These are phyloP conservation scores for Tenthredo mesomela DNA, from an alignment of 2,888 invertebrate species.

Conservation along the genomic window DNA sequence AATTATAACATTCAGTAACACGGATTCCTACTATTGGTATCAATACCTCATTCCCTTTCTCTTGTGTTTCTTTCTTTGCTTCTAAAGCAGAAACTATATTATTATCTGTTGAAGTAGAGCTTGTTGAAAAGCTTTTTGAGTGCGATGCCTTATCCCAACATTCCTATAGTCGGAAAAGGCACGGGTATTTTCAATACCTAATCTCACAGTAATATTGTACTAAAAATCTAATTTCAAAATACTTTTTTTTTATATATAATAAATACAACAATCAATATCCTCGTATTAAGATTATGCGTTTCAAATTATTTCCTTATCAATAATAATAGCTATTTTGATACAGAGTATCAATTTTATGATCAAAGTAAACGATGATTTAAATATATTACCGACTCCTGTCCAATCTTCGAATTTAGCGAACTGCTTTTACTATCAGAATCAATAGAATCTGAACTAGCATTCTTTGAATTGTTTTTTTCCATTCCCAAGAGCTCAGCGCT, in stretches of 20 bases:
- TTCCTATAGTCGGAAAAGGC: constrained; percentile 72
- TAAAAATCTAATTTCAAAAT: constrained; percentile 14
- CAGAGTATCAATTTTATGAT: background rate
- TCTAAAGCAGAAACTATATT: constrained; percentile 82
- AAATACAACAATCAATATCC: constrained; percentile 64
- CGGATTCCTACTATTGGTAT: constrained; percentile 23
- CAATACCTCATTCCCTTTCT: constrained; percentile 72
- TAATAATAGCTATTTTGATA: background rate
- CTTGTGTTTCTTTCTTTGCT: constrained; percentile 77
- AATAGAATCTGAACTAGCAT: constrained; percentile 89
- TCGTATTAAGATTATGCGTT: constrained; percentile 61
- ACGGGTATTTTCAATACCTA: constrained; percentile 27
- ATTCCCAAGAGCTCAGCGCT: constrained; percentile 84
- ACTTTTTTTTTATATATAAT: background rate
- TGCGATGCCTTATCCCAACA: constrained; percentile 83
- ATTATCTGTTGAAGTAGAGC: constrained; percentile 83
- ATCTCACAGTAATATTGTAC: constrained; percentile 5
- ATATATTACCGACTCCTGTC: constrained; percentile 87
- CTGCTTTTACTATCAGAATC: constrained; percentile 93
- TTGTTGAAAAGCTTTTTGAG: constrained; percentile 83
- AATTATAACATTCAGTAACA: constrained; percentile 37
- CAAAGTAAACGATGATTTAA: background rate
- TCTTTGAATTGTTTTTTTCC: constrained; percentile 85
- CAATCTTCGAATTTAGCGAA: constrained; percentile 91
- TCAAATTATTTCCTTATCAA: constrained; percentile 51